These are phyloP conservation scores for Acrocephalus kingi DNA, from an alignment of 2,113 vertebrate genomes.

Conservation along the genomic window DNA sequence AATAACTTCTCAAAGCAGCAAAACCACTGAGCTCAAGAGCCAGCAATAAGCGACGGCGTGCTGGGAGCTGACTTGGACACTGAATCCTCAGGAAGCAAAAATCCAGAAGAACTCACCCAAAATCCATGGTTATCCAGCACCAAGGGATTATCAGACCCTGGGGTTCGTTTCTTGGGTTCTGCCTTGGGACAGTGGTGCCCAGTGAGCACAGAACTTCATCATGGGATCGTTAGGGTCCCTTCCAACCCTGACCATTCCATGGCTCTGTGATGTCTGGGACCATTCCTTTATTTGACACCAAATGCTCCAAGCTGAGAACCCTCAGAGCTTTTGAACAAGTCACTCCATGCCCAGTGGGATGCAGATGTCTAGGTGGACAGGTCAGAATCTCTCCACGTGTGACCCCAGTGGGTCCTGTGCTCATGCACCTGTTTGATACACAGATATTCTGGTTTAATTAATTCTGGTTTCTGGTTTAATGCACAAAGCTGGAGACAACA, in stretches of 20 bases:
- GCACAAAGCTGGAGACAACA: not conserved
- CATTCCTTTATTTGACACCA: not conserved
- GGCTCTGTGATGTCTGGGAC: not conserved
- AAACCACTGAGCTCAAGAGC: not conserved
- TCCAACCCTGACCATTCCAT: not conserved
- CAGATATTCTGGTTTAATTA: not conserved
- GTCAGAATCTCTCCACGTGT: not conserved
- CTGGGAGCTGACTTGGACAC: not conserved
- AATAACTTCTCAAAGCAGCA: not conserved
- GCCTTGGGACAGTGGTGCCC: fast-evolving
- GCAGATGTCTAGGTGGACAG: not conserved
- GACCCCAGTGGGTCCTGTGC: not conserved
- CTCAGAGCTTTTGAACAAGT: not conserved
- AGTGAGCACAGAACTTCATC: not conserved
- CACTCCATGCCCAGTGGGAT: not conserved
- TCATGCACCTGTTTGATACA: not conserved
- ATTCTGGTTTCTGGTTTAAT: not conserved
- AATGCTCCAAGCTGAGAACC: not conserved
- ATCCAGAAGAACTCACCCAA: not conserved
- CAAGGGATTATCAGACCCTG: not conserved
- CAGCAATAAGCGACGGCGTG: fast-evolving
- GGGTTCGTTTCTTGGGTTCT: not conserved
- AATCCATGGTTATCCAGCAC: not conserved
- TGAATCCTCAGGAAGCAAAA: not conserved
- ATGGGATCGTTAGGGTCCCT: fast-evolving